Conservation (phyloP, 2,113 vertebrate genomes). For the Daboia siamensis region DNA sequence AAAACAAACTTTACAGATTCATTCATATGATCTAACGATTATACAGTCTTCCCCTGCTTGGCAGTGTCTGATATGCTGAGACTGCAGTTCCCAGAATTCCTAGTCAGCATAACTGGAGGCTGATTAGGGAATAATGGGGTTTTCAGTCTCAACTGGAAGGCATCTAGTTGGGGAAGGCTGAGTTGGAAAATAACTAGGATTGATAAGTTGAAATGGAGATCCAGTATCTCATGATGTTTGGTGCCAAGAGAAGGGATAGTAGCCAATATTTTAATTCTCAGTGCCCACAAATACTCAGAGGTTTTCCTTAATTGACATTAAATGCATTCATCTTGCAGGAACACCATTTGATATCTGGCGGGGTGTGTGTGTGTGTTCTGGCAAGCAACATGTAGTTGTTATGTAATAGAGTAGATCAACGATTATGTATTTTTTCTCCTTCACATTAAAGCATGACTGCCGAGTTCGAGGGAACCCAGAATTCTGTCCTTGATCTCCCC, state of each 20-base stretch:
- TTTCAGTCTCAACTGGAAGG: not conserved
- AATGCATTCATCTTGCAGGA: not conserved
- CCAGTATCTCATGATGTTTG: not conserved
- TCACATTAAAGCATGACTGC: conserved; percentile 24
- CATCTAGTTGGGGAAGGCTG: not conserved
- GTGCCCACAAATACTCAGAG: not conserved
- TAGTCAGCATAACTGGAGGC: not conserved
- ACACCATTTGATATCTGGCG: not conserved
- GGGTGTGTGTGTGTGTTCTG: not conserved
- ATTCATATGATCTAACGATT: not conserved
- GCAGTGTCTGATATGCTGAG: not conserved
- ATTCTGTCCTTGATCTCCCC: not conserved
- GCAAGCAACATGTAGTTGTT: not conserved
- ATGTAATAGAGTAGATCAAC: not conserved
- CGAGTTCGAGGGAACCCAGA: conserved; percentile 22
- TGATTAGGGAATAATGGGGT: not conserved
- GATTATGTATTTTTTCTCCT: not conserved
- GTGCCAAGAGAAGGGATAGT: not conserved
- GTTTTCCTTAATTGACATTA: not conserved
- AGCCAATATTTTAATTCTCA: not conserved
- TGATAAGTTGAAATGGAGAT: not conserved
- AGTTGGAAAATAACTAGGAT: not conserved
- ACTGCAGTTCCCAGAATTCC: not conserved
- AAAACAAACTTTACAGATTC: not conserved
- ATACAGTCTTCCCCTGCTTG: not conserved